These are phyloP conservation scores for Halcyon badia DNA, from an alignment of 2,797 vertebrate genomes.

Conservation along the genomic window DNA sequence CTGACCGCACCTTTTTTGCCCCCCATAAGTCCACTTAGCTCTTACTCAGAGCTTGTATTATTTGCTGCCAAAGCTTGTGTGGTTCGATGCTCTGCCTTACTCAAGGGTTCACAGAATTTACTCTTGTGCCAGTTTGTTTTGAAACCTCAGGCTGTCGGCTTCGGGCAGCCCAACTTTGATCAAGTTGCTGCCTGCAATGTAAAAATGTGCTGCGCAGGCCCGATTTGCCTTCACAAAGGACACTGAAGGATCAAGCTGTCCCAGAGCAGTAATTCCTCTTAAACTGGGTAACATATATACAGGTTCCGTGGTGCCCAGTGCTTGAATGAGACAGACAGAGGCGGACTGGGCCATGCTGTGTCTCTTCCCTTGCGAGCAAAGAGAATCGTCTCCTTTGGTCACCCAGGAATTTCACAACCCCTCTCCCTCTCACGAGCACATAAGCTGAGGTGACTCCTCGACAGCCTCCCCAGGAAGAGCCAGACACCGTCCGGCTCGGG, in stretches of 20 bases:
- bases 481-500: neutral
- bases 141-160: neutral
- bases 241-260: neutral
- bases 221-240: neutral
- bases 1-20: fast-evolving
- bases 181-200: neutral
- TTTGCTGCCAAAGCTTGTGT: neutral
- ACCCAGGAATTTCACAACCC: neutral
- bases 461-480: fast-evolving
- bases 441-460: neutral
- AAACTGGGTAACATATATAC: fast-evolving
- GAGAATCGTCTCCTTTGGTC: neutral
- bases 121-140: neutral
- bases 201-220: neutral
- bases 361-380: neutral
- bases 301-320: neutral
- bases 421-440: neutral
- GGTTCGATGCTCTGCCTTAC: neutral
- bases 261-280: neutral
- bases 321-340: neutral
- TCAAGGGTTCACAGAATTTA: neutral
- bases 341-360: too few relatives aligned
- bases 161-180: neutral
- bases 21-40: neutral
- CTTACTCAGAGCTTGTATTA: neutral